Evolutionary conservation across 2,113 vertebrate genomes (phyloP), one percentile per base, ranked within the genome.

Genomic region (Eurystomus gularis): DNA sequence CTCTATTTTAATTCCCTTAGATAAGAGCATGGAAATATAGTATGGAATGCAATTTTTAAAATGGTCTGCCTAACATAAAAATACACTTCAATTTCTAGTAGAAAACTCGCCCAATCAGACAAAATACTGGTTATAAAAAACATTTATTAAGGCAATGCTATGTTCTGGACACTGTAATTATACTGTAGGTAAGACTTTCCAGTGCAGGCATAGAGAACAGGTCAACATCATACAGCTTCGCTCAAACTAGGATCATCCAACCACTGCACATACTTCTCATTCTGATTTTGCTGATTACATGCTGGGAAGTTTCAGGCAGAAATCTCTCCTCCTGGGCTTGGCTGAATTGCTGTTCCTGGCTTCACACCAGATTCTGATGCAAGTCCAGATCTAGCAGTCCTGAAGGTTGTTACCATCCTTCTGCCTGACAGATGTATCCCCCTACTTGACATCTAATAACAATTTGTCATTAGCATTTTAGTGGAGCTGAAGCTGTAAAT

Each of bases 181-280:
- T 31, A 1, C 44, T 62, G 11, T 3, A 16, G 0, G 0, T 46
- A 11, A 60, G 42, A 33, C 8, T 42, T 20, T 20, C 4, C 2
- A 5, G 7, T 9, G 24, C 26, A n/a, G n/a, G 24, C 24, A 4
- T 3, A 37, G n/a, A 46, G 57, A 64, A 20, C 28, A 65, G 25
- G 52, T 62, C 14, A 46, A 19, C 44, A 31, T 81, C 12, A 3
- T 0, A 0, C 25, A 62, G 33, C 66, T 57, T 39, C 0, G 2
- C 58, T 72, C 31, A 2, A 9, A 14, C 4, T 4, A 3, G 52
- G 11, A 64, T 42, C n/a, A 49, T 23, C 40, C 5, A 0, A 7
- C 46, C 5, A 1, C 35, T 40, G 37, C 60, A 52, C 11, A 0
- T 11, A 2, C 9, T 78, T 40, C 57, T 82, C 1, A 1, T 54